Conservation (phyloP, 2,797 vertebrate genomes). For the Nasua narica region DNA sequence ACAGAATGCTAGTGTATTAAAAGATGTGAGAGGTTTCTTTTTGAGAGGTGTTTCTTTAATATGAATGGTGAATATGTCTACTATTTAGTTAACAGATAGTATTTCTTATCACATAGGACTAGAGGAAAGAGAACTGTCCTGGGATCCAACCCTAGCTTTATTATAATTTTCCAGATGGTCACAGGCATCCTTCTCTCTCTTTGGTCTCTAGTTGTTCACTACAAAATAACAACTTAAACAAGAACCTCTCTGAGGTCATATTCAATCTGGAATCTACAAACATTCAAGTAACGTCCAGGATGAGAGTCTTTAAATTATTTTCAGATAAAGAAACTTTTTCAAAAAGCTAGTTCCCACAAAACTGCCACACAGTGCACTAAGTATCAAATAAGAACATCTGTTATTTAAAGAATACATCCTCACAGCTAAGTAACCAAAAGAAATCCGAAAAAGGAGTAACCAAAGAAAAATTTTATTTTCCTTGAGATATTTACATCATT, state of each 20-base stretch:
- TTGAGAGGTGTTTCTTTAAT: background rate
- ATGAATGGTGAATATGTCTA: background rate
- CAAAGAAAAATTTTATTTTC: background rate
- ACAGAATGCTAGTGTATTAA: background rate
- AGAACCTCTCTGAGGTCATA: background rate
- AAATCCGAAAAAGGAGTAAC: slow-evolving; percentile 82
- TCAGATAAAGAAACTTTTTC: slow-evolving; percentile 93
- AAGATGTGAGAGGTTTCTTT: background rate
- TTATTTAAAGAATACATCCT: slow-evolving; percentile 91
- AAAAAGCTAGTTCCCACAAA: slow-evolving; percentile 91
- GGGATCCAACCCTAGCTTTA: background rate
- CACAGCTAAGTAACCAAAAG: slow-evolving; percentile 92
- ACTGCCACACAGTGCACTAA: slow-evolving; percentile 90
- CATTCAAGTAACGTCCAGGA: background rate
- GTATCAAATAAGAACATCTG: slow-evolving; percentile 87
- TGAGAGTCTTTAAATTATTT: slow-evolving; percentile 81
- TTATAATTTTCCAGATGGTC: background rate
- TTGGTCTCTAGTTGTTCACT: background rate
- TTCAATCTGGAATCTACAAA: background rate
- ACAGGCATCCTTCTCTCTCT: background rate
- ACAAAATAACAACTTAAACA: background rate
- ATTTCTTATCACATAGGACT: background rate
- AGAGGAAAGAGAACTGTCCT: background rate
- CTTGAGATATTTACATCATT: background rate
- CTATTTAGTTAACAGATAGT: background rate